phyloP scores from a whole-genome alignment of 2,888 invertebrate genomes.

The Amiota communis region DNA sequence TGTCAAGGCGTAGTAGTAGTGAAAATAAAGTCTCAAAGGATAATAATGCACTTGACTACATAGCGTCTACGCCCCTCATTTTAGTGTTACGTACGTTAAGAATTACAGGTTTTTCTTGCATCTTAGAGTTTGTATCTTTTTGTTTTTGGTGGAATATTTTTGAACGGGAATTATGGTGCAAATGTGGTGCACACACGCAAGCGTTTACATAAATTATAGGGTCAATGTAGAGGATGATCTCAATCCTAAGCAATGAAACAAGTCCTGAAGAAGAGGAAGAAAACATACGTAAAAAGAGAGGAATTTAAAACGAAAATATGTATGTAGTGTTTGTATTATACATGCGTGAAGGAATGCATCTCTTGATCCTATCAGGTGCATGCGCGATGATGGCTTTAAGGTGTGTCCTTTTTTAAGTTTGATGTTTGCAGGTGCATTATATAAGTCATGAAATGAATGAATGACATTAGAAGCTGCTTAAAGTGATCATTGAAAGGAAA shows the following conservation, averaged over 20 bases:
- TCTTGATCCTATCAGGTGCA: conserved; percentile 44
- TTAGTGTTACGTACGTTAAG: conserved; percentile 4
- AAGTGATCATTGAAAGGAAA: no score
- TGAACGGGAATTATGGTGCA: not conserved
- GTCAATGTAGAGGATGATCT: conserved; percentile 37
- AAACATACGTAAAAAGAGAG: not conserved
- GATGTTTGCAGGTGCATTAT: conserved; percentile 58
- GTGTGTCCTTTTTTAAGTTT: conserved; percentile 34
- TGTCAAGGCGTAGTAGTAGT: not conserved
- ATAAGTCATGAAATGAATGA: not conserved
- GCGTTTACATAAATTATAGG: conserved; percentile 54
- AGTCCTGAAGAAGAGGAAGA: not conserved
- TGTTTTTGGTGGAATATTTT: not conserved
- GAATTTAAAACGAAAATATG: not conserved
- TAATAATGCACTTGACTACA: conserved; percentile 25
- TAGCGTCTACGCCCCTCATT: conserved; percentile 10
- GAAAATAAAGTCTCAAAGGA: not conserved
- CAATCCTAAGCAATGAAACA: conserved; percentile 42
- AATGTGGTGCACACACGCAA: conserved; percentile 43
- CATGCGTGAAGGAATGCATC: conserved; percentile 51
- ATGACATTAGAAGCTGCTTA: not conserved
- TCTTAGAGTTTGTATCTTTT: not conserved
- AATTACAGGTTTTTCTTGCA: conserved; percentile 12
- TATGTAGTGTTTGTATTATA: not conserved
- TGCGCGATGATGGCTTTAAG: conserved; percentile 2